These are phyloP conservation scores for Melinopterus prodromus DNA, from an alignment of 2,888 invertebrate genomes.

Conservation along the genomic window DNA sequence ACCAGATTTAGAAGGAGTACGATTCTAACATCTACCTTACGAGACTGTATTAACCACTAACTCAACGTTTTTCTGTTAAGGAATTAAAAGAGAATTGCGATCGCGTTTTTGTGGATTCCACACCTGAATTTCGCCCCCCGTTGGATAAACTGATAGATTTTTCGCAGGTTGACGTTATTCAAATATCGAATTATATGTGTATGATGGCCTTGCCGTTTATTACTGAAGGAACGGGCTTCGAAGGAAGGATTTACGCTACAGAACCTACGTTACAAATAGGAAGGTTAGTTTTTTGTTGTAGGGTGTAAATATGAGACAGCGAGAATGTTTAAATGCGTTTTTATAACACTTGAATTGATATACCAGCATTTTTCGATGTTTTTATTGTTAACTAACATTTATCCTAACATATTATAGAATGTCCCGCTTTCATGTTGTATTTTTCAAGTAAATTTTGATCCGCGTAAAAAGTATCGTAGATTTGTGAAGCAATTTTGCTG, in stretches of 20 bases:
- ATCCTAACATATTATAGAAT: too few species aligned
- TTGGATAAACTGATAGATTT: slow-evolving; percentile 89
- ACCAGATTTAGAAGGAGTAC: slow-evolving; percentile 81
- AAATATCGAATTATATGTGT: slow-evolving; percentile 95
- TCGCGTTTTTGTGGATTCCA: slow-evolving; percentile 91
- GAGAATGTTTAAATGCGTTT: neutral
- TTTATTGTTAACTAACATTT: too few species aligned
- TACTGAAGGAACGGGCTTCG: slow-evolving; percentile 93
- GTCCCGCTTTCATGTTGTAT: too few species aligned
- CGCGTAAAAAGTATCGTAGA: too few species aligned
- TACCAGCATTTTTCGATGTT: neutral
- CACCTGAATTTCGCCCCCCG: slow-evolving; percentile 91
- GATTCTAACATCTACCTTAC: slow-evolving; percentile 28
- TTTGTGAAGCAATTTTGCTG: too few species aligned
- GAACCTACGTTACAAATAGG: slow-evolving; percentile 97
- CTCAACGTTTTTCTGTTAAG: slow-evolving; percentile 57
- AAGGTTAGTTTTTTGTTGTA: slow-evolving; percentile 59
- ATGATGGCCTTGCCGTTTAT: slow-evolving; percentile 97
- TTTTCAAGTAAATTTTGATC: too few species aligned
- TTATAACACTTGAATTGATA: slow-evolving; percentile 10
- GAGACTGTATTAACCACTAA: slow-evolving; percentile 17
- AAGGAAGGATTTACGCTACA: slow-evolving; percentile 94
- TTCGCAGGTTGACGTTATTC: slow-evolving; percentile 92
- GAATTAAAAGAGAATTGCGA: slow-evolving; percentile 93
- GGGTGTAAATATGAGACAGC: neutral